Base-by-base conservation (phyloP, 2,888 invertebrate species). In the Dyspetes luteomarginatus region DNA sequence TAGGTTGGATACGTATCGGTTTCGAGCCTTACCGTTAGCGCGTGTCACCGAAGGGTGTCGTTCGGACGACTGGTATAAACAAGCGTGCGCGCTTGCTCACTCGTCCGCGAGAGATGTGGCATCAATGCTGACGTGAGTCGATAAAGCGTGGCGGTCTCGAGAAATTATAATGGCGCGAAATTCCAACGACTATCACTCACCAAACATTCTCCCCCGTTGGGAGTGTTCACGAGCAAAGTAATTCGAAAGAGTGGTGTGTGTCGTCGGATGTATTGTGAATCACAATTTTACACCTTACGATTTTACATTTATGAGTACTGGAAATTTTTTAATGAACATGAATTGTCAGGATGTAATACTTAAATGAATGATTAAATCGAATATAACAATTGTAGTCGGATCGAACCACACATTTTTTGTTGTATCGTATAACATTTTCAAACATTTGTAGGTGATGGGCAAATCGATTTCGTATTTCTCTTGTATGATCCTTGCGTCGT, bases 401-500 rank as follows among this genome's bases (percentile, higher is more conserved):
- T 1, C 36, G 9, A 36, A 36, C 9, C 0, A 36, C 9, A n/a
- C 36, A 9, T 36, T 9, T 36, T 9, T 36, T 36, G 36, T 9
- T 5, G 60, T 9, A 60, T 60, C 22, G 22, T 17, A 15, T 19
- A 7, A 60, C 2, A 22, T 12, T 58, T 65, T 60, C 5, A 71
- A 58, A 4, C 0, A 15, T 2, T 45, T 48, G 45, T 45, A 3
- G 82, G 82, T 36, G 78, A 67, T 30, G 60, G 26, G 48, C 80
- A 83, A 15, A 82, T 22, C 24, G 52, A 62, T 0, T 75, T 82
- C 19, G 78, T 75, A 41, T 82, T 78, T 45, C 80, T 56, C 41
- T 82, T 84, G 62, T 79, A 84, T 2, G 71, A 43, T 3, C 81
- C 81, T 4, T 45, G 74, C 3, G 60, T 17, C 7, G 86, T 86